Percentiles rank a stretch among this genome's conserved stretches.
These are phyloP conservation scores for Microtus obscurus DNA, from an alignment of 2,797 vertebrate genomes.

Conservation along the genomic window DNA sequence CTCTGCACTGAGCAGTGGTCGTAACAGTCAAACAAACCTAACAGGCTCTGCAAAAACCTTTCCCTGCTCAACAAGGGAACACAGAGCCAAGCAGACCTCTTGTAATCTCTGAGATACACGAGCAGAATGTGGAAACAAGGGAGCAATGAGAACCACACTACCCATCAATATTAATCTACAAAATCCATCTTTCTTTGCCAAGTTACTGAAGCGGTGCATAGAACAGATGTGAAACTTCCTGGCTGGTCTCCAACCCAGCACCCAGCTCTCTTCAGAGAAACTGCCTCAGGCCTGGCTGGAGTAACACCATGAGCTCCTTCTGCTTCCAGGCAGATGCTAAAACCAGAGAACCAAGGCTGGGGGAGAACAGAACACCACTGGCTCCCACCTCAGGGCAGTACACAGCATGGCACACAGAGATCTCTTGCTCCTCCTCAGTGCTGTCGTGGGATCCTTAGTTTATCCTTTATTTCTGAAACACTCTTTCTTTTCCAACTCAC, in stretches of 20 bases:
- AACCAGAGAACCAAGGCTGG: background rate
- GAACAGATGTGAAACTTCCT: constrained; percentile 54
- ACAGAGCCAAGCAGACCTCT: background rate
- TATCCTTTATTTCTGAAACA: background rate
- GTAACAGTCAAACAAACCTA: background rate
- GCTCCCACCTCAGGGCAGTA: background rate
- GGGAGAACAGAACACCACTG: background rate
- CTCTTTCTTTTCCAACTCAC: background rate
- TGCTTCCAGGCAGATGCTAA: constrained; percentile 40
- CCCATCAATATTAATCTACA: constrained; percentile 50
- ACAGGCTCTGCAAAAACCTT: constrained; percentile 45
- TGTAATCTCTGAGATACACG: background rate
- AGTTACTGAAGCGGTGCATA: constrained; percentile 14
- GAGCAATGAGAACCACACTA: background rate
- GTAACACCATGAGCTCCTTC: background rate
- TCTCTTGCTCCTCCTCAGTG: background rate
- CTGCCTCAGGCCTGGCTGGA: background rate
- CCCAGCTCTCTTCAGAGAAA: constrained; percentile 6
- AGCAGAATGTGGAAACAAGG: constrained; percentile 4
- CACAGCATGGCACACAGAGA: background rate
- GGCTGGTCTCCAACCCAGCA: constrained; percentile 3
- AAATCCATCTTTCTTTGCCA: constrained; percentile 47
- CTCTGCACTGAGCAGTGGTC: background rate
- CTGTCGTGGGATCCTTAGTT: background rate
- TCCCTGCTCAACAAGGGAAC: background rate